Evolutionary conservation across 2,113 vertebrate species (phyloP), one percentile per base, ranked within the genome.

Genomic region (Hymenochirus boettgeri): DNA sequence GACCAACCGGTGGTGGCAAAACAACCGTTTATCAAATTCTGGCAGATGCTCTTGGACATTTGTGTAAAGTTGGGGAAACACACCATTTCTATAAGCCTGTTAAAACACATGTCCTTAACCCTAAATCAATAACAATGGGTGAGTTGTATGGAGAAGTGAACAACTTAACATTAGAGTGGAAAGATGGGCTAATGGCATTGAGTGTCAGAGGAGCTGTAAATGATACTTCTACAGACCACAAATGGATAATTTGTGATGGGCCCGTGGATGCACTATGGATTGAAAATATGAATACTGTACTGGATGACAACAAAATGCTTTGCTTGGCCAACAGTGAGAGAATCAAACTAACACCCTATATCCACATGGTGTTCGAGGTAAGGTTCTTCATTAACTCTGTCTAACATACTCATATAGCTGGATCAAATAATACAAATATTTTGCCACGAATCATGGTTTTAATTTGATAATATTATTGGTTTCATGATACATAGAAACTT

Each of bases 291-390:
- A 95, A 94, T 72, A 95, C 92, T 0, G 92, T 95, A 22, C 72
- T 95, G 80, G 92, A 95, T 42, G 92, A 95, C 74, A 93, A 93
- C 76, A 94, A 93, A 79, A 93, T 92, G 90, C 86, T 94, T 31
- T 94, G 92, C 61, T 75, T 94, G 76, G 92, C 91, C 5, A 94
- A 92, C 78, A 91, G 92, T 62, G 92, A 93, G 74, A 76, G 91
- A 64, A 93, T 94, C 78, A 94, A 93, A 74, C 88, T 93, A 46
- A 91, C 89, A 1, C 76, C 87, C 13, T 85, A 88, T 17, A 88
- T 93, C 57, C 91, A 91, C 72, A 95, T 93, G 91, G 22, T 95
- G 69, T 94, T 94, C 79, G 92, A 95, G 87, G 92, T 94, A 25
- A 53, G 13, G 7, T 15, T 56, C 31, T 47, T 39, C 29, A 31